Evolutionary conservation across 2,113 vertebrate species (phyloP), one percentile per base, ranked within the genome.

Genomic region (Alectura lathami): DNA sequence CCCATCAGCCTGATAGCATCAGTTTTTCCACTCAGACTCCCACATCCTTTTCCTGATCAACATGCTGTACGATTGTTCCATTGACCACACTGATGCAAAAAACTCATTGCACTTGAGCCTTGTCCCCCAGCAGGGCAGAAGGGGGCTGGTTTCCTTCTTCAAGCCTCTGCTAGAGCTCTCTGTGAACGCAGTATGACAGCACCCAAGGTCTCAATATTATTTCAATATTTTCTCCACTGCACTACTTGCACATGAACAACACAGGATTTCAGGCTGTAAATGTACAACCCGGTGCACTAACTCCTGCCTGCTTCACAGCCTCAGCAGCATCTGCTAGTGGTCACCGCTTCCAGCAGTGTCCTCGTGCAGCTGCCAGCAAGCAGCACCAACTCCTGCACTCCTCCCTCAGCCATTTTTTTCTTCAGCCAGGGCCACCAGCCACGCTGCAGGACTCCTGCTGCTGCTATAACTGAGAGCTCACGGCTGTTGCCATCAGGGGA

Each of bases 11-110:
- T 0, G 2, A 51, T 3, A 50, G 16, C 6, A 68, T 87, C 94
- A 73, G 74, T 40, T 89, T 82, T 96, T 87, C 93, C 93, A 91
- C 84, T 84, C 68, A 21, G n/a, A 64, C 57, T 72, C 82, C 74
- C 78, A 84, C 91, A 92, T 91, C 89, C 94, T 87, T 76, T 94
- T 95, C 89, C 96, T 78, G 91, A 77, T 54, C 81, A 74, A 48
- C 69, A 30, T 0, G 0, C 32, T 6, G 2, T 43, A 63, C 3
- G 38, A 70, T 74, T 79, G 81, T 94, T 70, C 84, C 82, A 83
- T 47, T 82, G 89, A 86, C 77, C 57, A 68, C 0, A 2, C 57
- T 59, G 91, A 89, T 53, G 88, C 83, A 70, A 86, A 83, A 89
- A 91, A 64, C 43, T 6, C 38, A 16, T 1, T 0, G 10, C 3